phyloP scores from a whole-genome alignment of 2,888 invertebrate species.

The Trissonchulus latispiculum region DNA sequence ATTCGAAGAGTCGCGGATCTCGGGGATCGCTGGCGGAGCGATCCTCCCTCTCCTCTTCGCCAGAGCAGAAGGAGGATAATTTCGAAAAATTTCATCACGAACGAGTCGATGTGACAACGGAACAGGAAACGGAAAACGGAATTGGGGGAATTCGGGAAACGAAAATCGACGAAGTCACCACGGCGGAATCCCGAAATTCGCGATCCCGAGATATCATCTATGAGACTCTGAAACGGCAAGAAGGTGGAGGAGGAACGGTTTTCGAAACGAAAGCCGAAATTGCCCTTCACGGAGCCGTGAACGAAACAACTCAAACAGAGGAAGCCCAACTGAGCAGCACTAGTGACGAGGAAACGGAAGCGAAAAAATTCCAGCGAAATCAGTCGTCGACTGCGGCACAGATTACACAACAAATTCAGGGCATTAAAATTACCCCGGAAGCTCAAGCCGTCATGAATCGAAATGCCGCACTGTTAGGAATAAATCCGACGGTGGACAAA shows the following conservation, averaged over 20 bases:
- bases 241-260: neutral
- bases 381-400: too few species aligned
- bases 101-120: too few species aligned
- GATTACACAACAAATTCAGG: too few species aligned
- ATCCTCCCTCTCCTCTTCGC: neutral
- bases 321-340: neutral
- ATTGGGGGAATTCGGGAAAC: neutral
- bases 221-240: conserved; percentile 16
- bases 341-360: neutral
- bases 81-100: neutral
- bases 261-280: conserved; percentile 13
- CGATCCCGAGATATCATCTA: conserved; percentile 12
- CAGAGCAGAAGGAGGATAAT: neutral
- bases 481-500: neutral
- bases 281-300: neutral
- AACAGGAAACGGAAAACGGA: neutral
- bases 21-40: neutral
- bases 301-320: too few species aligned
- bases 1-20: neutral
- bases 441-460: conserved; percentile 10
- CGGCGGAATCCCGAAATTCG: neutral
- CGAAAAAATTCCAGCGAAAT: neutral
- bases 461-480: conserved; percentile 10
- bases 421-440: conserved; percentile 8
- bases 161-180: neutral